Base-by-base conservation (phyloP, 2,113 vertebrate species). In the Crypturellus undulatus region DNA sequence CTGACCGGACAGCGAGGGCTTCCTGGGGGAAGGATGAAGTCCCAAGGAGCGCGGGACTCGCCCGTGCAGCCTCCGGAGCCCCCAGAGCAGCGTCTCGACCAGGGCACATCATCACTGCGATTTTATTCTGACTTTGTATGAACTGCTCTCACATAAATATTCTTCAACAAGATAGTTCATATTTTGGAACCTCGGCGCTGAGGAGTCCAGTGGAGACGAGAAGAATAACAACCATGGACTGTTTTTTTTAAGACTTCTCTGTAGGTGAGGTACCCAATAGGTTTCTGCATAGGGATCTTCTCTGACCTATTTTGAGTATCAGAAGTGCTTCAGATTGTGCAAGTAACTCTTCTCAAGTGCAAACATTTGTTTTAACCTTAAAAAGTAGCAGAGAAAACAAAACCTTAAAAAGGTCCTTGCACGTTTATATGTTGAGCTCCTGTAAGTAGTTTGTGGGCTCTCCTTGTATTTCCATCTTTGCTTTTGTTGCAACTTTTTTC, bases 1-100 rank as follows among this genome's bases (percentile, higher is more conserved):
- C 40, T 12, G 62, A 32, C 8, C 65, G 79, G 58, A 52, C 36
- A 58, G 79, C 20, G 54, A 6, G 82, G 75, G 21, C 52, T 94
- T 84, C 70, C 42, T 40, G 68, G 63, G 63, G 87, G 89, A 64
- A 42, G 92, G 95, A 81, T 40, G 32, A 87, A 93, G 12, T 32
- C 70, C 65, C 52, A n/a, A 49, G 82, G 79, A 79, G 42, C 54
- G 32, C 26, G 51, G 87, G 51, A n/a, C 76, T 90, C 63, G 85
- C 79, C 49, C 20, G 47, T 19, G 54, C 87, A 78, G 79, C 85
- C 1, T 34, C 30, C 73, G 54, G 67, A 73, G 20, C 70, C 58
- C 84, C 71, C 25, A 59, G 38, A 42, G n/a, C 77, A 79, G 85
- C 43, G 40, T 76, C 91, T 89, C 63, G 15, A 45, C 13, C 36